Evolutionary conservation across 2,113 vertebrate species (phyloP), one percentile per base, ranked within the genome.

Genomic region (Gulo gulo): DNA sequence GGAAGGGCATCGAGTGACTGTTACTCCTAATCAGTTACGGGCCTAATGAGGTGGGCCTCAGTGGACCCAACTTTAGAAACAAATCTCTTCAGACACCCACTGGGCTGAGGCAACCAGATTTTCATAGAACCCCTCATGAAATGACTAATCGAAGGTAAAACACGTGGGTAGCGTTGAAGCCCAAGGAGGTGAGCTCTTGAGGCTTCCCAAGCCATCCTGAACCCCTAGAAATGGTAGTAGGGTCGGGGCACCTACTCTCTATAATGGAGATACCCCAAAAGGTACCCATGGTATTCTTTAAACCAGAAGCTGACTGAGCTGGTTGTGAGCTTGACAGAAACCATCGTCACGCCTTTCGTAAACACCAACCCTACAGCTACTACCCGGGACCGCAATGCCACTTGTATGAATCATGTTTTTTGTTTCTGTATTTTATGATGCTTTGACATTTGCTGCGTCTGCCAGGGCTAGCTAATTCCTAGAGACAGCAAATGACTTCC

Each of bases 1-100:
- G 71, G 1, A 0, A 80, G 84, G 83, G 39, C 74, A 88, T 94
- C 94, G 45, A 88, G 69, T 63, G 90, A 95, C 59, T 85, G 61
- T 88, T 96, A 93, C 97, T 95, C 82, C 88, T 96, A 98, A 98
- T 97, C 96, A 91, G 39, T 92, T 52, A 96, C 92, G 96, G 85
- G 97, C 59, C 50, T 59, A 96, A 94, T 55, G 95, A 94, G 78
- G 9, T 96, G 96, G 97, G 96, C 97, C 89, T 79, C 73, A 83
- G 94, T 90, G 74, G 80, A 71, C 87, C 94, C 88, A 88, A 81
- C 86, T 95, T 88, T 94, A 94, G 76, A 96, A 88, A 92, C 50
- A 94, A 84, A 79, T 78, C 26, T 96, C 63, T 67, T 84, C 86
- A 92, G 94, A 96, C 93, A 88, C 88, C 69, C 24, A 61, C 2